Evolutionary conservation across 2,888 invertebrate species (phyloP).

Genomic region (Epinotia bilunana): DNA sequence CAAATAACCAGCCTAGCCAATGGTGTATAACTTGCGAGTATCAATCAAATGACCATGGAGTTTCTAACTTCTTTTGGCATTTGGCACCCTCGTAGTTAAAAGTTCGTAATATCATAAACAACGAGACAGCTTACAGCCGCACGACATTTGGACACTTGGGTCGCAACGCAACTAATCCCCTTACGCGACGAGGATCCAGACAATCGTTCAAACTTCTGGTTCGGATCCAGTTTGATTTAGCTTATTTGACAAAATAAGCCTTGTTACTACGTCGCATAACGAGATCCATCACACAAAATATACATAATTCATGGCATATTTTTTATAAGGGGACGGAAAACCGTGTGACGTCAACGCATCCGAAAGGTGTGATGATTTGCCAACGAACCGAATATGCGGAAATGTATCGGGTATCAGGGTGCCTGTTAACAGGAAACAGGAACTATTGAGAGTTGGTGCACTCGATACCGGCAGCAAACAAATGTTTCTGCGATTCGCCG

Average conservation of each 20-base stretch:
- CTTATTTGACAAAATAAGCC: constrained; percentile 7
- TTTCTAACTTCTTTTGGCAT: no score
- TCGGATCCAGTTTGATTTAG: constrained; percentile 7
- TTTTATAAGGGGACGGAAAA: constrained; percentile 9
- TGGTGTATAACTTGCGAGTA: no score
- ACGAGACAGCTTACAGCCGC: constrained; percentile 14
- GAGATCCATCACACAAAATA: not conserved
- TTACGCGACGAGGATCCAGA: constrained; percentile 30
- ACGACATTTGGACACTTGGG: constrained; percentile 25
- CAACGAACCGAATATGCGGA: not conserved
- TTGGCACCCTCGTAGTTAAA: not conserved
- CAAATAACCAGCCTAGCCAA: no score
- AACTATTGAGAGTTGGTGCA: constrained; percentile 30
- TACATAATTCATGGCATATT: not conserved
- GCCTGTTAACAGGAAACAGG: constrained; percentile 30
- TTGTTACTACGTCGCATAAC: not conserved
- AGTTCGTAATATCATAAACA: constrained; percentile 2
- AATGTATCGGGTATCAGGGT: constrained; percentile 18
- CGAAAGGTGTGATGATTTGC: constrained; percentile 29
- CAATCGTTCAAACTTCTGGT: constrained; percentile 28
- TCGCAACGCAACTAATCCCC: constrained; percentile 33
- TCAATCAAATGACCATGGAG: no score
- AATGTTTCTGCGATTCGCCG: constrained; percentile 47
- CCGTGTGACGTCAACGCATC: constrained; percentile 15
- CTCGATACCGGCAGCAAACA: constrained; percentile 48